A percentile compares a stretch with the other conserved stretches of the same genome.
These are phyloP conservation scores for Lepidocyrtinus sp. DNA, from an alignment of 2,888 invertebrate species.

Conservation along the genomic window DNA sequence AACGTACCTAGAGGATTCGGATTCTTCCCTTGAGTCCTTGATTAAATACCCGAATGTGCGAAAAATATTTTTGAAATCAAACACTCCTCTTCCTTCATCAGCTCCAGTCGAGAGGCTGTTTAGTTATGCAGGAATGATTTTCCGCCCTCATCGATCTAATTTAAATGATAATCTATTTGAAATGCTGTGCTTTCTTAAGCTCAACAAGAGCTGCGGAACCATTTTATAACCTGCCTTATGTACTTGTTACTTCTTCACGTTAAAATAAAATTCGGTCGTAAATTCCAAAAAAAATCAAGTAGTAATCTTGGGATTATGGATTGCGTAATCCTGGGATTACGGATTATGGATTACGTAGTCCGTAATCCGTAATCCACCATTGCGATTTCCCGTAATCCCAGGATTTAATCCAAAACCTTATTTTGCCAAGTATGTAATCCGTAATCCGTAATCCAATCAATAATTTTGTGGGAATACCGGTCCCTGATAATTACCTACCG, in stretches of 20 bases:
- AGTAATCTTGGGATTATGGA: not conserved
- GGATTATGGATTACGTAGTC: not conserved
- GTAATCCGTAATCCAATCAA: not conserved
- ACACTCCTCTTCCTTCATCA: constrained; percentile 10
- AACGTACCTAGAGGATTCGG: not conserved
- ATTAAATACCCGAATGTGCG: not conserved
- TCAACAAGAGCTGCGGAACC: not conserved
- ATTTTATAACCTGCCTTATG: not conserved
- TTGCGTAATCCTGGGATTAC: not conserved
- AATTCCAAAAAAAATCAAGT: not conserved
- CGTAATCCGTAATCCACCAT: not conserved
- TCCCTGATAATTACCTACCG: not conserved
- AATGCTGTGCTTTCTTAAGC: not conserved
- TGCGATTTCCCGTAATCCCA: not conserved
- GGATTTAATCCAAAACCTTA: not conserved
- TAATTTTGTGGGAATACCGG: not conserved
- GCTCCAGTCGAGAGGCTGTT: constrained; percentile 19
- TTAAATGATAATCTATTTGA: constrained; percentile 28
- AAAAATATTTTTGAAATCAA: not conserved
- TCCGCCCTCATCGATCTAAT: constrained; percentile 6
- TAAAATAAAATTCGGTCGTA: not conserved
- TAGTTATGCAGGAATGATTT: constrained; percentile 23
- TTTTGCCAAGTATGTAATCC: not conserved
- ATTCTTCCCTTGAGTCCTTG: not conserved
- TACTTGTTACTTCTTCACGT: not conserved